A percentile compares a stretch with the other conserved stretches of the same genome.
These are phyloP conservation scores for Philereme vetulata DNA, from an alignment of 2,888 invertebrate species.

Conservation along the genomic window DNA sequence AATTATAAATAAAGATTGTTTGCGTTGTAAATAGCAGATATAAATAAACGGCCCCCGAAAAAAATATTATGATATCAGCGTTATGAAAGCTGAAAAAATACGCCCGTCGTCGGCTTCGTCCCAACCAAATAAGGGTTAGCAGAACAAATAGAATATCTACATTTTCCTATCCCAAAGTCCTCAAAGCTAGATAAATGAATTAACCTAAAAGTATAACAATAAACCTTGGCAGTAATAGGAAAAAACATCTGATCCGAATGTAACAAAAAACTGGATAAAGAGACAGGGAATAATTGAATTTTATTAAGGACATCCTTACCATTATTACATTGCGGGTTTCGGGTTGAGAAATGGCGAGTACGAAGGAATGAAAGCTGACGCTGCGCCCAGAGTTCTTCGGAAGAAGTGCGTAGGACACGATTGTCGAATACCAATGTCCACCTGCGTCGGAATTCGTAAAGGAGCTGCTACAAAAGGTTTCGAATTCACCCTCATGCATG, in stretches of 20 bases:
- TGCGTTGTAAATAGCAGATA: too few relatives aligned
- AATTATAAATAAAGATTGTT: too few relatives aligned
- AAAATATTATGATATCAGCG: too few relatives aligned
- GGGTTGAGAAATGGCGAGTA: slow-evolving; percentile 48
- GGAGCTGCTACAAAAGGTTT: slow-evolving; percentile 45
- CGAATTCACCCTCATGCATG: slow-evolving; percentile 46
- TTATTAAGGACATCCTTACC: slow-evolving; percentile 54
- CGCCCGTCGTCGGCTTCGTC: not conserved
- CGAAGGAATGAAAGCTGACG: slow-evolving; percentile 50
- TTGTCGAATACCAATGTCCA: slow-evolving; percentile 60
- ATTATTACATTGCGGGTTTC: slow-evolving; percentile 55
- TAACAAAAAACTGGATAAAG: slow-evolving; percentile 47
- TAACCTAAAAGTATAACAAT: slow-evolving; percentile 47
- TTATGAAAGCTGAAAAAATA: too few relatives aligned
- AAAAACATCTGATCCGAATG: slow-evolving; percentile 47
- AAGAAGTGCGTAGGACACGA: slow-evolving; percentile 45
- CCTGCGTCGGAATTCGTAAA: slow-evolving; percentile 52
- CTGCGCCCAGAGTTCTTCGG: slow-evolving; percentile 48
- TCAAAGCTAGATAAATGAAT: slow-evolving; percentile 44
- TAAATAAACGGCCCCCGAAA: too few relatives aligned
- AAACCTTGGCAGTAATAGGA: slow-evolving; percentile 44
- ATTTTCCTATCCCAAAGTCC: slow-evolving; percentile 7
- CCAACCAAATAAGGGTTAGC: slow-evolving; percentile 18
- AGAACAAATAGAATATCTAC: slow-evolving; percentile 16
- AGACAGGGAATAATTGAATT: slow-evolving; percentile 60